A percentile compares a stretch with the other conserved stretches of the same genome.
phyloP scores from a whole-genome alignment of 2,113 vertebrate species.

The Coptodon bakossiorum region DNA sequence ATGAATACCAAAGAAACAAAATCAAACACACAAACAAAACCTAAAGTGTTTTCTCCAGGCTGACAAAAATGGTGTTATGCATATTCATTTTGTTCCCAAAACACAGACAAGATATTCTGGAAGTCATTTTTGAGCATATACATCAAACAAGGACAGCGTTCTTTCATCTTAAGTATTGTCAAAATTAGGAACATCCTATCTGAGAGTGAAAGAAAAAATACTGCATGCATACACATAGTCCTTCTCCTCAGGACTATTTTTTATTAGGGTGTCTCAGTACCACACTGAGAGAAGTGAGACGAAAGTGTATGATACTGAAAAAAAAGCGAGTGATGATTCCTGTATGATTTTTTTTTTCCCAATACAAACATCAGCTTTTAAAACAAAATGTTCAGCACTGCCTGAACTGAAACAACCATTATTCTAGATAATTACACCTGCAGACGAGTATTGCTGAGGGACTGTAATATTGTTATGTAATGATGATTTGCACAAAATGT shows the following conservation, averaged over 20 bases:
- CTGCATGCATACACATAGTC: background rate
- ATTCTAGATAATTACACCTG: background rate
- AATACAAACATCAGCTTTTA: background rate
- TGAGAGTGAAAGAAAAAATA: background rate
- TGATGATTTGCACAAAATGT: background rate
- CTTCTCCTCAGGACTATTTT: background rate
- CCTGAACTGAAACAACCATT: background rate
- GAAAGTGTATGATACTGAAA: background rate
- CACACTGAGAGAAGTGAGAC: background rate
- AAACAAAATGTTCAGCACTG: background rate
- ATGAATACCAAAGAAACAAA: background rate
- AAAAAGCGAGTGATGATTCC: rapidly evolving
- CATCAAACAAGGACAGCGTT: background rate
- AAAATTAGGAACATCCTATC: background rate
- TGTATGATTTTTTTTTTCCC: background rate
- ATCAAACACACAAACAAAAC: background rate
- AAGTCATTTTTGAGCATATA: background rate
- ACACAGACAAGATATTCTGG: background rate
- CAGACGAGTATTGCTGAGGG: background rate
- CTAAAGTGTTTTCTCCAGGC: background rate
- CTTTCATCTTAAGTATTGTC: background rate
- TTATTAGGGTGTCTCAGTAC: background rate
- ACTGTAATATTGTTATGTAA: background rate
- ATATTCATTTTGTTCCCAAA: background rate
- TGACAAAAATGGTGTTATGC: background rate